A percentile compares a stretch with the other conserved stretches of the same genome.
Conservation (phyloP, 2,113 vertebrate species). For the Erinaceus europaeus region DNA sequence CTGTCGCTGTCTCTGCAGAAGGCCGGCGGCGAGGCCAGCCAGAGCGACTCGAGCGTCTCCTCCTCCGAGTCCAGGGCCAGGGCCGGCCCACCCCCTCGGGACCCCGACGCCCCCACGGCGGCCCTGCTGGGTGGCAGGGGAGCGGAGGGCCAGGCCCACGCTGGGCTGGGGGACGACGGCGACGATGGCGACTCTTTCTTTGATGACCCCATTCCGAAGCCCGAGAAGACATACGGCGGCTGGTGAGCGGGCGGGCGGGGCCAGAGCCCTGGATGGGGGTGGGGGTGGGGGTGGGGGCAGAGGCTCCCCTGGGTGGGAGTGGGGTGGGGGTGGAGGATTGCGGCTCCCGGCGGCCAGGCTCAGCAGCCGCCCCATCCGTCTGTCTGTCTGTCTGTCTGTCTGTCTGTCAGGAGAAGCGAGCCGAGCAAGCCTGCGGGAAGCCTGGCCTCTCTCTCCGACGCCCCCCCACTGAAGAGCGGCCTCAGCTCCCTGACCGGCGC, state of each 20-base stretch:
- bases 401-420: slow-evolving; percentile 84
- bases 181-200: slow-evolving; percentile 95
- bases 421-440: slow-evolving; percentile 67
- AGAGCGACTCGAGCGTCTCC: slow-evolving; percentile 74
- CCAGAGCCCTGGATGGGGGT: background rate
- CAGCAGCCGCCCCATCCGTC: rapidly evolving
- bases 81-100: slow-evolving; percentile 72
- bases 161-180: slow-evolving; percentile 79
- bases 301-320: too few species aligned
- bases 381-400: background rate
- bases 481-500: slow-evolving; percentile 75
- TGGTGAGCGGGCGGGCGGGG: slow-evolving; percentile 82
- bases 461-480: slow-evolving; percentile 67
- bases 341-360: background rate
- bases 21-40: slow-evolving; percentile 74
- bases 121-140: slow-evolving; percentile 63
- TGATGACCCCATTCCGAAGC: slow-evolving; percentile 93
- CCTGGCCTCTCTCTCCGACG: slow-evolving; percentile 77
- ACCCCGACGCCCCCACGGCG: slow-evolving; percentile 69
- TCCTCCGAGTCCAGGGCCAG: slow-evolving; percentile 78
- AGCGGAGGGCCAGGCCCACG: slow-evolving; percentile 69
- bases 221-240: slow-evolving; percentile 88
- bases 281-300: background rate
- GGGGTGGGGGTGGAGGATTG: too few species aligned
- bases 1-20: slow-evolving; percentile 45